These are phyloP conservation scores for Numida meleagris DNA, from an alignment of 2,113 vertebrate species.

Conservation along the genomic window DNA sequence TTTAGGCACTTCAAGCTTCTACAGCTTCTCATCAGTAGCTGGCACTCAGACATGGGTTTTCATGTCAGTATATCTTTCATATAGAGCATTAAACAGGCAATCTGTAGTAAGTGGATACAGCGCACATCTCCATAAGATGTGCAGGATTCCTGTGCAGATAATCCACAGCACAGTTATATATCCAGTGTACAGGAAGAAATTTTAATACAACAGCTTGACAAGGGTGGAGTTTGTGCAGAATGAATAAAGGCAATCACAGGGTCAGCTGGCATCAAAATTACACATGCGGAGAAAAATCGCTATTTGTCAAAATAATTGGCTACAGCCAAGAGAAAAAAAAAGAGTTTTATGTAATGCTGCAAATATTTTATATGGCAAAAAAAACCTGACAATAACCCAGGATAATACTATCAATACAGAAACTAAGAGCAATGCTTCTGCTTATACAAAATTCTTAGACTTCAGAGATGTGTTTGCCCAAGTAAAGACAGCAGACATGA, in stretches of 20 bases:
- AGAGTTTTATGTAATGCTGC: neutral
- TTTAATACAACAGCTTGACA: neutral
- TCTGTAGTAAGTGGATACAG: neutral
- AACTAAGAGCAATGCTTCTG: neutral
- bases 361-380: neutral
- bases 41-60: neutral
- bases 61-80: neutral
- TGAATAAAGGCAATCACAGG: slow-evolving; percentile 6
- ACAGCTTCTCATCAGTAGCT: neutral
- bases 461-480: neutral
- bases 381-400: neutral
- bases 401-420: neutral
- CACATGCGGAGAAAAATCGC: neutral
- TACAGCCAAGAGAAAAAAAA: neutral
- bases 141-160: neutral
- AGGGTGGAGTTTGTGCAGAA: neutral
- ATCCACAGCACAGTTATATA: neutral
- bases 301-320: slow-evolving; percentile 40
- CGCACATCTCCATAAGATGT: neutral
- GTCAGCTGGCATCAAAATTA: slow-evolving; percentile 7
- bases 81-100: neutral
- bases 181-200: neutral
- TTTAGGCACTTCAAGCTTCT: neutral
- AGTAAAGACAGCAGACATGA: neutral
- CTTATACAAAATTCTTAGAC: neutral